These are phyloP conservation scores for Nomada goodeniana DNA, from an alignment of 2,888 invertebrate genomes.

Conservation along the genomic window DNA sequence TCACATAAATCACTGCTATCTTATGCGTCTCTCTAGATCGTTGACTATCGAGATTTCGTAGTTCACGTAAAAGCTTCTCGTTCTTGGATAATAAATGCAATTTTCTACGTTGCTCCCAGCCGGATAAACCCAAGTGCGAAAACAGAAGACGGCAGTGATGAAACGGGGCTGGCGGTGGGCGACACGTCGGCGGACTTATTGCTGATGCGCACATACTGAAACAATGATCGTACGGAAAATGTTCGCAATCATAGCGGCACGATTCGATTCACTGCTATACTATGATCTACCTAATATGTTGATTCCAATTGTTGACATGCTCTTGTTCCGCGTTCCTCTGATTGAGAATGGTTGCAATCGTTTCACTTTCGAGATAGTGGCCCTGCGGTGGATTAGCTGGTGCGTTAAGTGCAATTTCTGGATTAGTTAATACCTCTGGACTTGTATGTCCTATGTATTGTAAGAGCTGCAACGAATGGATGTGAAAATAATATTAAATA, in stretches of 20 bases:
- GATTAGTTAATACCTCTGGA: constrained; percentile 88
- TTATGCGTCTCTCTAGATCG: constrained; percentile 97
- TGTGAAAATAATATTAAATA: background rate
- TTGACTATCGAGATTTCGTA: constrained; percentile 96
- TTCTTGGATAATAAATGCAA: constrained; percentile 94
- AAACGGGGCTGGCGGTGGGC: constrained; percentile 88
- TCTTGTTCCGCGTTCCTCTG: constrained; percentile 94
- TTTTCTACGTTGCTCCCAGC: constrained; percentile 94
- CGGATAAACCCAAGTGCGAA: constrained; percentile 95
- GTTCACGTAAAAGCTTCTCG: constrained; percentile 94
- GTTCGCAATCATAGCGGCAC: background rate
- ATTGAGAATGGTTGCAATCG: constrained; percentile 93
- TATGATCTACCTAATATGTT: constrained; percentile 76
- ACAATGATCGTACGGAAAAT: constrained; percentile 14
- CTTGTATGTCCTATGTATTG: constrained; percentile 96
- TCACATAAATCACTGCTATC: constrained; percentile 98
- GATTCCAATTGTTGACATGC: constrained; percentile 85
- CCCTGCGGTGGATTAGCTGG: constrained; percentile 91
- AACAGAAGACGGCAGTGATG: constrained; percentile 95
- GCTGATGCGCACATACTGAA: constrained; percentile 85
- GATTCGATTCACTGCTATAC: background rate
- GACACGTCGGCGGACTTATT: constrained; percentile 85
- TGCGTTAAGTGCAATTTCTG: constrained; percentile 88
- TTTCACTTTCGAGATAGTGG: constrained; percentile 92
- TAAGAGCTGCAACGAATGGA: constrained; percentile 87